A percentile compares a stretch with the other conserved stretches of the same genome.
Conservation (phyloP, 2,888 invertebrate genomes). For the Pasiphila rectangulata region DNA sequence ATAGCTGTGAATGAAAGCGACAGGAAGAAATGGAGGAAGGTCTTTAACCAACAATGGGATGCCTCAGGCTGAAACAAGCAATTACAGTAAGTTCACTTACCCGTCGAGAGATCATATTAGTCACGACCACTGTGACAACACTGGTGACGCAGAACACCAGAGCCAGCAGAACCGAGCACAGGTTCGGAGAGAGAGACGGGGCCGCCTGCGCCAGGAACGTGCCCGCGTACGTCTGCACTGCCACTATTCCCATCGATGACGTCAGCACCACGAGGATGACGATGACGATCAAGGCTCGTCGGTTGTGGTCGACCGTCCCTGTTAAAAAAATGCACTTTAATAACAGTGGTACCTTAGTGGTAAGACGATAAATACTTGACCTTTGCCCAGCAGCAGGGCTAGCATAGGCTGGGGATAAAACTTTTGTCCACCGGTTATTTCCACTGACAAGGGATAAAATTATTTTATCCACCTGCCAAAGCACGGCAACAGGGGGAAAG, state of each 20-base stretch:
- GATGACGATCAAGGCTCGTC: conserved; percentile 37
- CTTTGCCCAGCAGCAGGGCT: no score
- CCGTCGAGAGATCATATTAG: conserved; percentile 77
- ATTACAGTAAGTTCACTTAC: no score
- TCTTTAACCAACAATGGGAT: no score
- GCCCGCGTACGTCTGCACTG: conserved; percentile 55
- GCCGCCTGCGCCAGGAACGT: conserved; percentile 68
- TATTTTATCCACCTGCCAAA: no score
- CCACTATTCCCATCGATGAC: conserved; percentile 45
- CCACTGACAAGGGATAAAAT: no score
- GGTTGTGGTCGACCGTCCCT: conserved; percentile 61
- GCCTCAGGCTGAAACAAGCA: no score
- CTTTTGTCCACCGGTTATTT: no score
- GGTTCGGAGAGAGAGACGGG: conserved; percentile 61
- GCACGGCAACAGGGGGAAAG: no score
- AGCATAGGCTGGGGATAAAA: no score
- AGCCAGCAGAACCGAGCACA: conserved; percentile 77
- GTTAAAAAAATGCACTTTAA: conserved; percentile 26
- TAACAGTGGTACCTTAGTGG: not conserved
- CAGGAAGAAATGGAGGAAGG: no score
- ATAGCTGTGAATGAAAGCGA: no score
- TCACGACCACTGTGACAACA: conserved; percentile 54
- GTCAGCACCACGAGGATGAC: conserved; percentile 32
- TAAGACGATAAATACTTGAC: not conserved
- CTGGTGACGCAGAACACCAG: conserved; percentile 67